Percentiles rank a stretch among this genome's conserved stretches.
Evolutionary conservation across 1,140 invertebrate species (phyloP).

Genomic region (Chrysopa pallens): DNA sequence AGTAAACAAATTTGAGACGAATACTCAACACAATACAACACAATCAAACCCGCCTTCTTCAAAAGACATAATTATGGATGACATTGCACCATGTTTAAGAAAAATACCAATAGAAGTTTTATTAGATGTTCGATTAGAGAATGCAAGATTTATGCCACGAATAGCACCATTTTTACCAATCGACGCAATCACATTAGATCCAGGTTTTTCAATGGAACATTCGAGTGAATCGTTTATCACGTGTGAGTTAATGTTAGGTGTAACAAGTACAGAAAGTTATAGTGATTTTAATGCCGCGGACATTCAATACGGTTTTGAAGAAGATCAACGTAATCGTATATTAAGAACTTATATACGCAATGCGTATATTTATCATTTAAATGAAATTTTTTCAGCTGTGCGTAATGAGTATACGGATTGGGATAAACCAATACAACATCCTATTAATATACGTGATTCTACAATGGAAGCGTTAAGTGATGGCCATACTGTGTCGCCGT

Average conservation of each 20-base stretch:
- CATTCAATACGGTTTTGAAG: conserved; percentile 58
- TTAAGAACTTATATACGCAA: conserved; percentile 72
- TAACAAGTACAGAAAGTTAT: conserved; percentile 56
- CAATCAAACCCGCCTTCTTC: conserved; percentile 7
- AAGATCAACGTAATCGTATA: conserved; percentile 51
- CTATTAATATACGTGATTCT: conserved; percentile 66
- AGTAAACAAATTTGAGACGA: conserved; percentile 7
- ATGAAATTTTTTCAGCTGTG: conserved; percentile 81
- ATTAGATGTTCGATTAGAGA: conserved; percentile 41
- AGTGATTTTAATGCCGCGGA: conserved; percentile 56
- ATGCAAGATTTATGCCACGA: conserved; percentile 33
- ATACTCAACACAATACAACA: neutral
- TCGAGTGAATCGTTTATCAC: conserved; percentile 48
- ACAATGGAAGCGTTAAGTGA: conserved; percentile 79
- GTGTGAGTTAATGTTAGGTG: conserved; percentile 46
- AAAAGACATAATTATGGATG: conserved; percentile 13
- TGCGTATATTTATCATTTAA: conserved; percentile 70
- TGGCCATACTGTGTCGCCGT: conserved; percentile 54
- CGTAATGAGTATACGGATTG: conserved; percentile 87
- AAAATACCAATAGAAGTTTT: conserved; percentile 36
- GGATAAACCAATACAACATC: conserved; percentile 70
- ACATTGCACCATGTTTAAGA: conserved; percentile 29
- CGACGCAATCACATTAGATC: conserved; percentile 35
- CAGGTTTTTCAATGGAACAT: conserved; percentile 41
- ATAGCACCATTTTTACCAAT: conserved; percentile 47